These are phyloP conservation scores for Pitangus sulphuratus DNA, from an alignment of 2,797 vertebrate species.

Conservation along the genomic window DNA sequence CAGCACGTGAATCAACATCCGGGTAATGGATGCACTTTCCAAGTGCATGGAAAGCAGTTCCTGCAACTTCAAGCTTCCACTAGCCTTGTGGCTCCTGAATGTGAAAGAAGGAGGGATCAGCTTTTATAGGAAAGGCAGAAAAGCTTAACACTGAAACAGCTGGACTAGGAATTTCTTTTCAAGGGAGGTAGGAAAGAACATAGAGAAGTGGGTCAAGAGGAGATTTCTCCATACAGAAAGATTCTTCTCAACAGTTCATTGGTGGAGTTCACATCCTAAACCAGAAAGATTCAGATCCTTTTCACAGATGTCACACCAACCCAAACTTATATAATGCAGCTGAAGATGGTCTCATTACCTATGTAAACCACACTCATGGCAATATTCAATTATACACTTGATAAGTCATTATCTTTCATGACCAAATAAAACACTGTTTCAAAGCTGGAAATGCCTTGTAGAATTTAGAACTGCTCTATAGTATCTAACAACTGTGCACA, in stretches of 20 bases:
- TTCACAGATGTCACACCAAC: background rate
- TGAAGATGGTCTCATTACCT: background rate
- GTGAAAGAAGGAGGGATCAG: background rate
- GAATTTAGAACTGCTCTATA: background rate
- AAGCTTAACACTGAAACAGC: background rate
- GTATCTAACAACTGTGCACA: background rate
- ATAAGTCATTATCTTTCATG: background rate
- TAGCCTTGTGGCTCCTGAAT: background rate
- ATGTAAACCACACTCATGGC: rapidly evolving
- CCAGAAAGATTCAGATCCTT: background rate
- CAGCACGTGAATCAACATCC: background rate
- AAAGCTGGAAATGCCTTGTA: background rate
- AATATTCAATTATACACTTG: background rate
- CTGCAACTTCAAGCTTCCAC: background rate
- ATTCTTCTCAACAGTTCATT: background rate
- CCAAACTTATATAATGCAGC: background rate
- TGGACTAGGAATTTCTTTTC: background rate
- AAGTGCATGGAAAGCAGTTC: background rate
- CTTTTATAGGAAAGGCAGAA: background rate
- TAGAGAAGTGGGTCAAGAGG: background rate
- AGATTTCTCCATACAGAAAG: background rate
- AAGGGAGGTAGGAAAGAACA: background rate
- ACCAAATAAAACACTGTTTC: background rate
- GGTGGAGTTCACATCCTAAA: background rate
- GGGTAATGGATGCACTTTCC: background rate